A percentile compares a stretch with the other conserved stretches of the same genome.
These are phyloP conservation scores for Gasteruption jaculator DNA, from an alignment of 2,888 invertebrate species.

Conservation along the genomic window DNA sequence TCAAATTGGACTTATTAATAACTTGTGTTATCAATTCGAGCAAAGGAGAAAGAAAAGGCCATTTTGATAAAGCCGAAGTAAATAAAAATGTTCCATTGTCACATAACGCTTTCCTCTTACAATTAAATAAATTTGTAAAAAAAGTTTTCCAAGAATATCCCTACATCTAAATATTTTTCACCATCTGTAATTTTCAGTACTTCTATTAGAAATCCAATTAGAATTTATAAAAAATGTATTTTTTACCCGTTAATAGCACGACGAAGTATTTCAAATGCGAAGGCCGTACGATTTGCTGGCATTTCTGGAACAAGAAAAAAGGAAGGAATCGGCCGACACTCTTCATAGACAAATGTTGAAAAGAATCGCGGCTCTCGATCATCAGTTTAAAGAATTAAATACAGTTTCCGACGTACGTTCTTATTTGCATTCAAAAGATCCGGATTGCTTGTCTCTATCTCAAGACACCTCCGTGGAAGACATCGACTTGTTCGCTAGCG, in stretches of 20 bases:
- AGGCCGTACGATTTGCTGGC: slow-evolving; percentile 71
- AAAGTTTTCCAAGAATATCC: too few relatives aligned
- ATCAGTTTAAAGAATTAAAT: slow-evolving; percentile 57
- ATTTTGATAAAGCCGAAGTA: too few relatives aligned
- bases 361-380: slow-evolving; percentile 63
- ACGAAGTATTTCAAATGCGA: slow-evolving; percentile 69
- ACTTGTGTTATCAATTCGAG: too few relatives aligned
- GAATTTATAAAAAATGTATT: too few relatives aligned
- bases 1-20: too few relatives aligned
- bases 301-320: slow-evolving; percentile 71
- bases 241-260: too few relatives aligned
- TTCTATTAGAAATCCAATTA: too few relatives aligned
- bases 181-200: not conserved
- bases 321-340: slow-evolving; percentile 59
- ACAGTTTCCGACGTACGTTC: slow-evolving; percentile 61
- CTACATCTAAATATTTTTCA: too few relatives aligned
- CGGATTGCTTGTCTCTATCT: slow-evolving; percentile 60
- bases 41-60: too few relatives aligned
- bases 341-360: slow-evolving; percentile 62
- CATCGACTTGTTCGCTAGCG: slow-evolving; percentile 65
- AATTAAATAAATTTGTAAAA: too few relatives aligned
- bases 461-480: slow-evolving; percentile 63
- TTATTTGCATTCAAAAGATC: slow-evolving; percentile 59
- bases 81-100: too few relatives aligned
- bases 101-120: too few relatives aligned